Evolutionary conservation across 2,888 invertebrate species (phyloP).

Genomic region (Xestia sexstrigata): DNA sequence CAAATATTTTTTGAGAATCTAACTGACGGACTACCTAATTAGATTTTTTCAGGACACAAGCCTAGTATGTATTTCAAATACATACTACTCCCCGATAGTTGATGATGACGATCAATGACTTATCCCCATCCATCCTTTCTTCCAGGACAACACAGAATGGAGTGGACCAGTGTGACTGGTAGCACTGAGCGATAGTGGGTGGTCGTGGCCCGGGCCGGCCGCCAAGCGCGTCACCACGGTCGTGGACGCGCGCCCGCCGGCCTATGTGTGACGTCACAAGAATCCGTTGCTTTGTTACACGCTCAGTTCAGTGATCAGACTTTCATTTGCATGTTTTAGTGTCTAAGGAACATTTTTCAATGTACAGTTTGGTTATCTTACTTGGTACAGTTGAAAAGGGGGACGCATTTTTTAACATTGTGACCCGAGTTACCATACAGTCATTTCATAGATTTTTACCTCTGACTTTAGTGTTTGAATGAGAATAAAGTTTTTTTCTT

Average conservation of each 20-base stretch:
- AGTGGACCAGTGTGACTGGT: conserved; percentile 90
- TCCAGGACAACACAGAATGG: conserved; percentile 85
- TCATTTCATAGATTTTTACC: not conserved
- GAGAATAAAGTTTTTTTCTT: too few relatives aligned
- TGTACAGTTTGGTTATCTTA: conserved; percentile 10
- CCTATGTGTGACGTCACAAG: conserved; percentile 79
- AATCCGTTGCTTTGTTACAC: conserved; percentile 46
- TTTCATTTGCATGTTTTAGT: conserved; percentile 59
- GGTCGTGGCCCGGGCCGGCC: conserved; percentile 86
- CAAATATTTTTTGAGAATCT: too few relatives aligned
- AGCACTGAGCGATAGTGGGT: conserved; percentile 85
- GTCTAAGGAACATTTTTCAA: conserved; percentile 36
- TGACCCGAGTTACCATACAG: conserved; percentile 2
- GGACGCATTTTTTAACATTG: not conserved
- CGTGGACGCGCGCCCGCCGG: conserved; percentile 80
- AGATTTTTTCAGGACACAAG: too few relatives aligned
- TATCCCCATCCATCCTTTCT: conserved; percentile 2
- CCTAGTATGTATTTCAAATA: too few relatives aligned
- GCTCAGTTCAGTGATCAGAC: conserved; percentile 57
- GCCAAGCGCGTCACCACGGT: conserved; percentile 74
- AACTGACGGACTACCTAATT: too few relatives aligned
- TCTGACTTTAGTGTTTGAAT: too few relatives aligned
- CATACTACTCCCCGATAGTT: too few relatives aligned
- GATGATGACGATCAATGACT: too few relatives aligned
- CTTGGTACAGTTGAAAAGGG: conserved; percentile 2